Evolutionary conservation across 2,797 vertebrate species (phyloP), one percentile per base, ranked within the genome.

Genomic region (Diplodus sargus): DNA sequence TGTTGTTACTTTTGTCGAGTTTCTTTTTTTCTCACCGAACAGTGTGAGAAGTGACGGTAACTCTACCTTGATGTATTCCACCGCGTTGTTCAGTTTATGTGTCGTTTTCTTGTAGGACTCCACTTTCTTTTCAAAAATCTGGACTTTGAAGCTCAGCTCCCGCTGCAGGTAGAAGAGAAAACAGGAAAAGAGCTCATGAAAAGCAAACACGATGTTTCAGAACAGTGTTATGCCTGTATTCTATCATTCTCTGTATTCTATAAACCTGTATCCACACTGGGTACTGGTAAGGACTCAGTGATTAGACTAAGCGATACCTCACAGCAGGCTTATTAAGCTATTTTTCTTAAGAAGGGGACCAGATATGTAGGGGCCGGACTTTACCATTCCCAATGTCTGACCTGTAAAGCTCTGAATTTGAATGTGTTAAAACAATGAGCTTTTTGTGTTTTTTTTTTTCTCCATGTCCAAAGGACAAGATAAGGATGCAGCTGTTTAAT

Each of bases 71-170:
- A 95, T 84, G 79, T 87, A 89, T 4, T 88, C 79, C 66, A 88
- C 25, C 3, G 93, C 56, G 8, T 84, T 89, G 58, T 0, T 67
- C 70, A 91, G 90, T 75, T 84, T 86, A 2, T 61, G 83, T 17
- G 74, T 87, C 53, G 81, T 70, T 85, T 85, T 95, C 83, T 84
- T 94, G 78, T 92, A 94, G 0, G 58, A 54, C 0, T 91, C 91
- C 83, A 93, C 70, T 82, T 94, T 95, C n/a, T 87, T 92, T 62
- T 92, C 89, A 81, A 95, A 93, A 48, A 95, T 95, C 13, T 80
- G 61, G 30, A 94, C 78, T 90, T 93, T 95, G 61, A 82, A 67
- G 28, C 61, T 14, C 16, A 96, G 93, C 74, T 95, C 90, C 0
- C 59, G 86, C 95, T 96, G 79, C 17, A 81, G 59, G 18, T 34